phyloP scores from a whole-genome alignment of 2,797 vertebrate species.

The Sarcophilus harrisii region DNA sequence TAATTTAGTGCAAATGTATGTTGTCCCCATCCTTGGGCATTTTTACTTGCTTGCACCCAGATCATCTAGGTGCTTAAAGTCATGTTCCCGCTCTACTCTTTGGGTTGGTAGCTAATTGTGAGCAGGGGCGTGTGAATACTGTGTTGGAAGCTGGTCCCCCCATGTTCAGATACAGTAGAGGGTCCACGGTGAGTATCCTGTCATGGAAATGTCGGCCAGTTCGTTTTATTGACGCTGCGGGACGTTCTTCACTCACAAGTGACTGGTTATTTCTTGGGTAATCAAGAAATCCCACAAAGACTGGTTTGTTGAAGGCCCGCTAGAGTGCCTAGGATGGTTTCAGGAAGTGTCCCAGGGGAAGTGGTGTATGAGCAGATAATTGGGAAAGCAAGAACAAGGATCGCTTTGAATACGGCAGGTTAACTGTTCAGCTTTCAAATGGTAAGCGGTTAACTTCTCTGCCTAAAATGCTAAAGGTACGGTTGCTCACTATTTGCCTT shows the following conservation, averaged over 20 bases:
- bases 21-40: background rate
- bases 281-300: background rate
- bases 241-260: background rate
- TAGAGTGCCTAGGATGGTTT: background rate
- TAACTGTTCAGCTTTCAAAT: constrained; percentile 17
- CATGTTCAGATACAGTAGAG: too few relatives aligned
- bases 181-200: too few relatives aligned
- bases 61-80: too few relatives aligned
- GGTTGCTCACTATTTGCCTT: constrained; percentile 19
- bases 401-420: constrained; percentile 23
- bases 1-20: background rate
- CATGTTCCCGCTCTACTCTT: too few relatives aligned
- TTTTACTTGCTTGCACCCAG: background rate
- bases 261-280: background rate
- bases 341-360: background rate
- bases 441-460: accelerated
- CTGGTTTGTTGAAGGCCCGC: background rate
- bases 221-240: background rate
- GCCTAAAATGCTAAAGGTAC: background rate
- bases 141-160: background rate
- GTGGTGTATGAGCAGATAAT: too few relatives aligned
- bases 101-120: background rate
- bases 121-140: background rate
- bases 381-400: constrained; percentile 5
- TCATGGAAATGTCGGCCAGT: background rate